A percentile compares a stretch with the other conserved stretches of the same genome.
Conservation (phyloP, 2,888 invertebrate species). For the Caradrina kadenii region DNA sequence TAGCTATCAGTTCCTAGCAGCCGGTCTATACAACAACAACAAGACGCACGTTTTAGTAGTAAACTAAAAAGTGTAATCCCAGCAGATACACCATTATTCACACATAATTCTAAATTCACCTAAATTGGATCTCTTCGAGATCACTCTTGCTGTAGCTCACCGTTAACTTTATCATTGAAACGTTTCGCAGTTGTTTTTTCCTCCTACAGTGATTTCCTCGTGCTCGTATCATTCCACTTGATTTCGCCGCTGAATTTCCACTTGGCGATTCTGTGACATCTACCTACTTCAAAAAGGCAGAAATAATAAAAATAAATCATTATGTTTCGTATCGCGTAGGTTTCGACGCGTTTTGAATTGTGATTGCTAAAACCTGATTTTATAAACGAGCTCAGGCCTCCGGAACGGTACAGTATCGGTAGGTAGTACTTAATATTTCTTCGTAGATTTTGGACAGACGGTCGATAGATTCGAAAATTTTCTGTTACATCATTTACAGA, state of each 20-base stretch:
- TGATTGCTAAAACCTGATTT: constrained; percentile 40
- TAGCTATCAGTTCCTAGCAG: no score
- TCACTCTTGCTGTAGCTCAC: neutral
- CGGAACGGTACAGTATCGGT: constrained; percentile 19
- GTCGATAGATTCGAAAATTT: no score
- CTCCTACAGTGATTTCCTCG: neutral
- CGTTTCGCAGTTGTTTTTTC: neutral
- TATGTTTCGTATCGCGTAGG: constrained; percentile 18
- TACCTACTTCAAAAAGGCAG: constrained; percentile 19
- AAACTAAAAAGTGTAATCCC: no score
- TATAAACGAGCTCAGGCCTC: constrained; percentile 28
- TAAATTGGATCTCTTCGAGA: neutral
- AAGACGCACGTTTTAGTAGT: no score
- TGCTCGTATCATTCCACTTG: neutral
- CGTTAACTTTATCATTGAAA: neutral
- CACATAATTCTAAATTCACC: no score
- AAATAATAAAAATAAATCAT: constrained; percentile 12
- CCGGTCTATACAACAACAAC: no score
- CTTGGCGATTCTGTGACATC: constrained; percentile 27
- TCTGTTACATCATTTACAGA: no score
- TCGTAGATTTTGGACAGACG: no score
- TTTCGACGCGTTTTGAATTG: constrained; percentile 11
- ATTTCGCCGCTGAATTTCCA: constrained; percentile 23
- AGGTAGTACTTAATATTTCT: neutral
- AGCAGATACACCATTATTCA: no score